Evolutionary conservation across 2,888 invertebrate species (phyloP).

Genomic region (Mechanitis messenoides): DNA sequence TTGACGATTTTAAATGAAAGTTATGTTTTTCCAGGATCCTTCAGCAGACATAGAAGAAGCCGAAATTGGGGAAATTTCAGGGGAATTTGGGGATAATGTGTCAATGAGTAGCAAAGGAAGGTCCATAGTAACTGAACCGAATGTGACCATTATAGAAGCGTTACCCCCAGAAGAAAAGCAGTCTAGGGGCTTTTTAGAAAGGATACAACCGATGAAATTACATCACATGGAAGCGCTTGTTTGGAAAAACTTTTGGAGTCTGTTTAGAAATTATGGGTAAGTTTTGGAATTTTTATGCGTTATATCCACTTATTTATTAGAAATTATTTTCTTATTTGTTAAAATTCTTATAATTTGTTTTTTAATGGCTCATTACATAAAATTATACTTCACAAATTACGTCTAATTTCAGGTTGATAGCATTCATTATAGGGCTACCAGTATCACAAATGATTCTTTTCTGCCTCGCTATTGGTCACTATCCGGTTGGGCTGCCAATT

Average conservation of each 20-base stretch:
- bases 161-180: constrained; percentile 83
- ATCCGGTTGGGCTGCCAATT: constrained; percentile 84
- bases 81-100: constrained; percentile 91
- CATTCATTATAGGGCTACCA: constrained; percentile 91
- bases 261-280: constrained; percentile 89
- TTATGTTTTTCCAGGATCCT: constrained; percentile 65
- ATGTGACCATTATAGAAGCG: constrained; percentile 66
- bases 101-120: constrained; percentile 84
- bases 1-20: background rate
- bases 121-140: constrained; percentile 77
- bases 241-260: constrained; percentile 92
- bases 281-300: constrained; percentile 29
- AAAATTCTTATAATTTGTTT: background rate
- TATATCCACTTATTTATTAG: background rate
- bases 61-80: constrained; percentile 86
- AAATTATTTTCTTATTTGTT: background rate
- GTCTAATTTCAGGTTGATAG: constrained; percentile 78
- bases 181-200: constrained; percentile 71
- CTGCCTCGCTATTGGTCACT: constrained; percentile 92
- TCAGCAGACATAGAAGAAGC: constrained; percentile 81
- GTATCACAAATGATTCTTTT: constrained; percentile 91
- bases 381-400: background rate
- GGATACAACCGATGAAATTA: constrained; percentile 79
- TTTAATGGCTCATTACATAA: background rate
- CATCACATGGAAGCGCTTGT: constrained; percentile 88